These are phyloP conservation scores for Zaprionus capensis DNA, from an alignment of 1,140 invertebrate genomes.

Conservation along the genomic window DNA sequence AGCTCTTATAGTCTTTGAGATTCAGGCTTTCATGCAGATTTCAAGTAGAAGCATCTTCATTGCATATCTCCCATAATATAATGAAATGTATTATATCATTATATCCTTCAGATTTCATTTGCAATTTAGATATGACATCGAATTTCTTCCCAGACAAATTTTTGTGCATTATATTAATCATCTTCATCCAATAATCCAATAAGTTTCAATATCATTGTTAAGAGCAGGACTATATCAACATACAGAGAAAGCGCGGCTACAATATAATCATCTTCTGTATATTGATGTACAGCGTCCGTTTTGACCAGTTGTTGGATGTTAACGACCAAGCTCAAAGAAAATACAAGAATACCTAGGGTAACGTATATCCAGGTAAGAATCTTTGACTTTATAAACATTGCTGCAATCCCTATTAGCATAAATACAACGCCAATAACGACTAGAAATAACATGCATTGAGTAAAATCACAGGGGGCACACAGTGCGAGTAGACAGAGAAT, in stretches of 20 bases:
- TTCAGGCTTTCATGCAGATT: no score
- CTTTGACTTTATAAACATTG: not conserved
- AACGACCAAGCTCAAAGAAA: slow-evolving; percentile 22
- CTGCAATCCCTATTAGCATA: not conserved
- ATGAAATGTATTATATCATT: no score
- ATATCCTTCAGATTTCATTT: no score
- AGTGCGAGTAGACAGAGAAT: slow-evolving; percentile 28
- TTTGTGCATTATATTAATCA: not conserved
- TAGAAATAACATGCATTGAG: slow-evolving; percentile 19
- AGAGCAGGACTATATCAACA: slow-evolving; percentile 32
- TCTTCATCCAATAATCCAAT: not conserved
- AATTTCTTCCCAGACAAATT: no score
- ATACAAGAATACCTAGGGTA: not conserved
- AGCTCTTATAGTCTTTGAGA: no score
- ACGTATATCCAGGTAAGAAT: not conserved
- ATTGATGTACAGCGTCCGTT: slow-evolving; percentile 5
- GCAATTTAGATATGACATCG: no score
- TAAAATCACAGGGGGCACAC: slow-evolving; percentile 54
- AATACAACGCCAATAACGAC: not conserved
- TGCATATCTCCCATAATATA: no score
- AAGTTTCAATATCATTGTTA: not conserved
- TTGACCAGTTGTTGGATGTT: slow-evolving; percentile 45
- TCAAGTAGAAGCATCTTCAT: no score
- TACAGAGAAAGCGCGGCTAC: slow-evolving; percentile 48
- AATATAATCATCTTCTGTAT: slow-evolving; percentile 39